phyloP scores from a whole-genome alignment of 2,888 invertebrate genomes.

The Parapristionchus giblindavisi region DNA sequence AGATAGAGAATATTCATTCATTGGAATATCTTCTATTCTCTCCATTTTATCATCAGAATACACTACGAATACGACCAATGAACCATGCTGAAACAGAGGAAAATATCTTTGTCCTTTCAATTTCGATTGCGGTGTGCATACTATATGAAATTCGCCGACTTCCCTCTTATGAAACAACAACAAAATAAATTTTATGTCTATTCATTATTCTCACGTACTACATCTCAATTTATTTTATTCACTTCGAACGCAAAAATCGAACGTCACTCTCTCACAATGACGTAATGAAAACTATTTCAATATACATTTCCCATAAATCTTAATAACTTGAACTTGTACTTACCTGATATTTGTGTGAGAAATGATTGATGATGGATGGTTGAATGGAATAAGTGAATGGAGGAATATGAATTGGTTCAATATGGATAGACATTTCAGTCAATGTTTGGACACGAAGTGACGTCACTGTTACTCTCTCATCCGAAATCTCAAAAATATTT shows the following conservation, averaged over 20 bases:
- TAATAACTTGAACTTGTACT: too few species aligned
- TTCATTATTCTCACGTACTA: too few species aligned
- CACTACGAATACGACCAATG: neutral
- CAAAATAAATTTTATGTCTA: too few species aligned
- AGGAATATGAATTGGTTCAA: slow-evolving; percentile 21
- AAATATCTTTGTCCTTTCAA: too few species aligned
- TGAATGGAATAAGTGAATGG: neutral
- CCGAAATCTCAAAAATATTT: neutral
- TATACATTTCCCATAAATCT: too few species aligned
- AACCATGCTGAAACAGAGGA: slow-evolving; percentile 26
- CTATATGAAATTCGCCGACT: too few species aligned
- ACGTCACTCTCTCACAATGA: too few species aligned
- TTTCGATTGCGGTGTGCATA: too few species aligned
- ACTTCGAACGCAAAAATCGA: too few species aligned
- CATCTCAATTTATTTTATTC: too few species aligned
- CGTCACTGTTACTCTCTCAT: slow-evolving; percentile 20
- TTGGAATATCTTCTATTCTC: slow-evolving; percentile 30
- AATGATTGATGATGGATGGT: neutral
- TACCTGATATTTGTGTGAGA: slow-evolving; percentile 36
- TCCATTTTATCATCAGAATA: slow-evolving; percentile 32
- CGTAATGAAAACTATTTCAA: too few species aligned
- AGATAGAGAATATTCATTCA: slow-evolving; percentile 9
- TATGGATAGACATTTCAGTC: slow-evolving; percentile 6
- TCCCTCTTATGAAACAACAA: too few species aligned
- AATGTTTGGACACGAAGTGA: slow-evolving; percentile 19